Evolutionary conservation across 2,113 vertebrate genomes (phyloP).

Genomic region (Parus major): DNA sequence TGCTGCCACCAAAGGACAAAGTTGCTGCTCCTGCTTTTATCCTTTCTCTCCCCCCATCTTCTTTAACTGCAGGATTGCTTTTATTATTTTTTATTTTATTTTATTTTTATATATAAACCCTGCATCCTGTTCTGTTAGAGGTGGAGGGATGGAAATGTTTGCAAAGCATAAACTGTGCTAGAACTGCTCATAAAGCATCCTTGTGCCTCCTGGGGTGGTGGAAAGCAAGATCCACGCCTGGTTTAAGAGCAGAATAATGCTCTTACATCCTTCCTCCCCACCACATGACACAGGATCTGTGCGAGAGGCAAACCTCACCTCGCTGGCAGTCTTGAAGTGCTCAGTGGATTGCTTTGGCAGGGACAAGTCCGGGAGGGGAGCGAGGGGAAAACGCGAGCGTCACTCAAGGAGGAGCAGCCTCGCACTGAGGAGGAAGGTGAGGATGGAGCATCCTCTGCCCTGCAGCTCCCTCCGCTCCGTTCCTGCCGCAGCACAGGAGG

Average conservation of each 20-base stretch:
- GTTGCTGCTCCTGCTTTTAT: background rate
- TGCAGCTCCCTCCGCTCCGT: background rate
- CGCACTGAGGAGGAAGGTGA: background rate
- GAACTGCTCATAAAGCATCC: background rate
- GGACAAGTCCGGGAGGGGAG: background rate
- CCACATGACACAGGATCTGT: fast-evolving
- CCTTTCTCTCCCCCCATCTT: background rate
- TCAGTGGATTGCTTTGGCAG: background rate
- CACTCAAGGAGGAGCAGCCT: background rate
- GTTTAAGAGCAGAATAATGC: background rate
- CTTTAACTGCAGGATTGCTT: background rate
- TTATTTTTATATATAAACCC: background rate
- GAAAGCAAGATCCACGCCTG: background rate
- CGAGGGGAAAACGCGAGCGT: background rate
- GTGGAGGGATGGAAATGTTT: background rate
- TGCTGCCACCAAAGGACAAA: conserved; percentile 22
- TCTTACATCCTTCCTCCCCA: background rate
- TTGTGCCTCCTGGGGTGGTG: background rate
- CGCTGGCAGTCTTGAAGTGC: background rate
- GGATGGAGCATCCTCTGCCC: background rate
- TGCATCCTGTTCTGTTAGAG: background rate
- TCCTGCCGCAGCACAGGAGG: background rate
- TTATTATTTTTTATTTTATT: background rate
- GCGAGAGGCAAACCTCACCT: background rate
- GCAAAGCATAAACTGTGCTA: background rate